Conservation (phyloP, 2,113 vertebrate species). For the Ptilorrhoa leucosticta region DNA sequence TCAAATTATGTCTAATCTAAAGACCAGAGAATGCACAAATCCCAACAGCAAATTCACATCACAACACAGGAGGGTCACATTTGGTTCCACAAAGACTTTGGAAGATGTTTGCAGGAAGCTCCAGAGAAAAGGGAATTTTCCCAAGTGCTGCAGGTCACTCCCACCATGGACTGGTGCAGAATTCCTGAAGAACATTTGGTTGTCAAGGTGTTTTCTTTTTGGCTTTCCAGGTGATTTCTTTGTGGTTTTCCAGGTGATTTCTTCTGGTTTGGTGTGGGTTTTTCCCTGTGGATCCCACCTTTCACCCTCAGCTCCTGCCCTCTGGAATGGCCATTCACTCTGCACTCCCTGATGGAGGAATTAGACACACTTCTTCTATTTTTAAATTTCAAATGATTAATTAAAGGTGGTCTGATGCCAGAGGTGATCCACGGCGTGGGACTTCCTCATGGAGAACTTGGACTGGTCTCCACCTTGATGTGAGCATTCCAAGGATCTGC, state of each 20-base stretch:
- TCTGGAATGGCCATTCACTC: rapidly evolving
- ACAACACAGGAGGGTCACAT: not conserved
- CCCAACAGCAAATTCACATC: not conserved
- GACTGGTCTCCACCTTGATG: not conserved
- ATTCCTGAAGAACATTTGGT: not conserved
- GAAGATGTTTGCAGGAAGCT: not conserved
- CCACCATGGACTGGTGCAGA: not conserved
- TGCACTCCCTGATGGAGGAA: not conserved
- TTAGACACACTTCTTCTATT: rapidly evolving
- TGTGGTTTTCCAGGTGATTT: not conserved
- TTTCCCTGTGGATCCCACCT: not conserved
- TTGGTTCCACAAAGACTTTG: not conserved
- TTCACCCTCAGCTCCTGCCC: not conserved
- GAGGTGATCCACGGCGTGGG: not conserved
- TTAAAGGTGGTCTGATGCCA: not conserved
- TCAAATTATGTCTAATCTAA: not conserved
- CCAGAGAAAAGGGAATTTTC: not conserved
- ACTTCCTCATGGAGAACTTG: not conserved
- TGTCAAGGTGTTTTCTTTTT: not conserved
- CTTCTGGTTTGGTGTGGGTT: not conserved
- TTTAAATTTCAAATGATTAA: not conserved
- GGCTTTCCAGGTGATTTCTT: not conserved
- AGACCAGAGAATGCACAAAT: not conserved
- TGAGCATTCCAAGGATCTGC: not conserved
- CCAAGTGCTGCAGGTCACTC: not conserved